A percentile compares a stretch with the other conserved stretches of the same genome.
Conservation (phyloP, 2,113 vertebrate species). For the Hemiprocne comata region DNA sequence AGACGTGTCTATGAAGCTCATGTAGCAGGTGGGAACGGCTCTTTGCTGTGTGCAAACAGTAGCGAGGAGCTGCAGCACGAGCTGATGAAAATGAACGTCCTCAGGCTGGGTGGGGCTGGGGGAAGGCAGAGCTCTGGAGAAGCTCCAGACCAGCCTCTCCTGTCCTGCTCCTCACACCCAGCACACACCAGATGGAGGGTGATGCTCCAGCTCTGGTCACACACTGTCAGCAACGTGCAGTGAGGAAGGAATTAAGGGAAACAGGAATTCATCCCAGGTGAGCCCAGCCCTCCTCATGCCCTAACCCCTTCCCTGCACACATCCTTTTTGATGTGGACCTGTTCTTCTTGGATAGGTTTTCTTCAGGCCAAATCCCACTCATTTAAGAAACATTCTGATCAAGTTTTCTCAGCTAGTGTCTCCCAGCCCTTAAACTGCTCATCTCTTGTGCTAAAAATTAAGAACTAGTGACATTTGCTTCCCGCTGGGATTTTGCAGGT, state of each 20-base stretch:
- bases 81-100: neutral
- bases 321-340: too few relatives aligned
- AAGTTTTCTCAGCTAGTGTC: neutral
- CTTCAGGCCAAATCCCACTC: neutral
- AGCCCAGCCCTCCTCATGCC: neutral
- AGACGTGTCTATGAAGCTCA: neutral
- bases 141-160: neutral
- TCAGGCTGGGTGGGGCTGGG: neutral
- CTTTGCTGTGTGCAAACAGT: neutral
- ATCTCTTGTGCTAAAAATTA: neutral
- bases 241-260: neutral
- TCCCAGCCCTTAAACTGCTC: neutral
- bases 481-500: neutral
- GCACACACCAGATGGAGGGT: neutral
- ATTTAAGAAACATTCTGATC: neutral
- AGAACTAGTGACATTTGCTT: neutral
- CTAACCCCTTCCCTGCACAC: neutral
- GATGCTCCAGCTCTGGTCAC: neutral
- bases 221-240: fast-evolving
- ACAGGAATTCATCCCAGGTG: neutral
- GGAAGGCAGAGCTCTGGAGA: neutral
- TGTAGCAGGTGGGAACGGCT: neutral
- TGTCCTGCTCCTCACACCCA: neutral
- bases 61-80: neutral
- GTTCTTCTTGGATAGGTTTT: neutral